Conservation (phyloP, 2,888 invertebrate genomes). For the Spatulosminthurus flaviceps region DNA sequence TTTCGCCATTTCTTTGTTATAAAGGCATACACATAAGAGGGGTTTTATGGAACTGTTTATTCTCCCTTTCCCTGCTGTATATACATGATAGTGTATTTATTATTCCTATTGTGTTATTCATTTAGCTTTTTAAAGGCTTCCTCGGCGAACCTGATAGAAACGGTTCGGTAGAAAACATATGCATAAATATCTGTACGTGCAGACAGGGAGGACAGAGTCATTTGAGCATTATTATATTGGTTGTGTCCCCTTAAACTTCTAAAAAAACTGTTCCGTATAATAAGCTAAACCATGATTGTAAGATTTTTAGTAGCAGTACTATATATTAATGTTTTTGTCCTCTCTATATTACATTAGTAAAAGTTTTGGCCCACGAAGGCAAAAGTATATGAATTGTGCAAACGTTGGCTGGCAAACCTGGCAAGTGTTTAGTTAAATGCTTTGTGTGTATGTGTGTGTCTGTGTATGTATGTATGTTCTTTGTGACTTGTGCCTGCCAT, state of each 20-base stretch:
- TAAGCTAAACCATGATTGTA: neutral
- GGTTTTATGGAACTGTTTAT: slow-evolving; percentile 14
- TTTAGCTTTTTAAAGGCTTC: slow-evolving; percentile 14
- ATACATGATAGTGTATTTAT: neutral
- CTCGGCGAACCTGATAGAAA: neutral
- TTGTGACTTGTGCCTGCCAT: slow-evolving; percentile 6
- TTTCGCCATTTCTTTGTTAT: neutral
- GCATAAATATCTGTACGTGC: too few species aligned
- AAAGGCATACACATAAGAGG: neutral
- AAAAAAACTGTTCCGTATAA: neutral
- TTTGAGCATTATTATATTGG: neutral
- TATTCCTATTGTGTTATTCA: slow-evolving; percentile 4
- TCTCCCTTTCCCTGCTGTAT: neutral
- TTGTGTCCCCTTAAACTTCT: slow-evolving; percentile 1
- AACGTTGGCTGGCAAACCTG: slow-evolving; percentile 31
- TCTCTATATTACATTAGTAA: neutral
- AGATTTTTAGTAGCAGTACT: neutral
- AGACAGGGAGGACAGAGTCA: neutral
- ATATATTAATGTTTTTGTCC: neutral
- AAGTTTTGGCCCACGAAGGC: slow-evolving; percentile 28
- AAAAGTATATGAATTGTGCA: slow-evolving; percentile 31
- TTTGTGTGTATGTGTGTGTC: neutral
- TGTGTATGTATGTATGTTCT: neutral
- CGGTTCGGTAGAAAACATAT: neutral
- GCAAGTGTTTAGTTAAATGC: slow-evolving; percentile 24